A percentile compares a stretch with the other conserved stretches of the same genome.
Conservation (phyloP, 2,113 vertebrate species). For the Psittacula cyanocephala region DNA sequence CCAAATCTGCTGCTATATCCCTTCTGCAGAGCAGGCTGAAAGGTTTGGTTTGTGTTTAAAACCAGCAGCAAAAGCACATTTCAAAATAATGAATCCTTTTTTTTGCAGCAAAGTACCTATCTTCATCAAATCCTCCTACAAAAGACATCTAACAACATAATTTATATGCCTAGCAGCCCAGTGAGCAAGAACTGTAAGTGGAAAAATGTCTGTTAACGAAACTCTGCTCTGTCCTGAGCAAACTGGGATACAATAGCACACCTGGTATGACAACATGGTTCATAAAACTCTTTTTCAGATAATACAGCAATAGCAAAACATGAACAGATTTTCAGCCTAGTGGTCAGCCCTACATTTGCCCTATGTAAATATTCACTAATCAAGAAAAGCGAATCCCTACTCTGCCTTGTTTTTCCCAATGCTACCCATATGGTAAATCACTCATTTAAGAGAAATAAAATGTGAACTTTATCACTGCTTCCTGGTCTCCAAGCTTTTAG, state of each 20-base stretch:
- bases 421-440: background rate
- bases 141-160: background rate
- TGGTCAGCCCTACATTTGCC: background rate
- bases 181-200: background rate
- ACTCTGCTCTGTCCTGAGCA: background rate
- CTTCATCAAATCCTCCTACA: background rate
- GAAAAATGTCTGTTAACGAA: background rate
- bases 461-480: background rate
- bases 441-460: background rate
- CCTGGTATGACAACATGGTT: background rate
- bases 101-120: background rate
- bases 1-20: background rate
- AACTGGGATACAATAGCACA: background rate
- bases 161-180: background rate
- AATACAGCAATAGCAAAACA: background rate
- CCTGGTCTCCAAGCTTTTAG: background rate
- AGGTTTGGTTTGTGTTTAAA: background rate
- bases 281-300: background rate
- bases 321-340: background rate
- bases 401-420: background rate
- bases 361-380: background rate
- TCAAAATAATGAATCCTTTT: background rate
- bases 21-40: background rate
- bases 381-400: background rate
- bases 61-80: background rate